A percentile compares a stretch with the other conserved stretches of the same genome.
These are phyloP conservation scores for Plutella xylostella DNA, from an alignment of 2,888 invertebrate species.

Conservation along the genomic window DNA sequence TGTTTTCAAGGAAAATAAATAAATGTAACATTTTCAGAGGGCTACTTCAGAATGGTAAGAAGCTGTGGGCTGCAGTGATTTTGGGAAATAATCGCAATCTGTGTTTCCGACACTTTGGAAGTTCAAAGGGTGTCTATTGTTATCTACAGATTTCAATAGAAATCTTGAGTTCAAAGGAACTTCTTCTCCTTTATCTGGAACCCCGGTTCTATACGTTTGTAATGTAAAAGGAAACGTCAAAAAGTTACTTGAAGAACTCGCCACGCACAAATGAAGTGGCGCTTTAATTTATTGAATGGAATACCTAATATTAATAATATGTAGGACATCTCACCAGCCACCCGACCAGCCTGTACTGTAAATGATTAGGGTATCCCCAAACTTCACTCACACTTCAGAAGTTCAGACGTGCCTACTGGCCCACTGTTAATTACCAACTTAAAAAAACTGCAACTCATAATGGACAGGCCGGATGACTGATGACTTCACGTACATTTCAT, in stretches of 20 bases:
- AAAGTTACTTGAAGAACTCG: too few species aligned
- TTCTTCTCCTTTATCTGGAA: slow-evolving; percentile 26
- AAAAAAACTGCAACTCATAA: slow-evolving; percentile 67
- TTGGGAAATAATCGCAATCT: slow-evolving; percentile 28
- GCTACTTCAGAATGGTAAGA: too few species aligned
- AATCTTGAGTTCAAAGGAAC: slow-evolving; percentile 32
- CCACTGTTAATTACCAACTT: slow-evolving; percentile 66
- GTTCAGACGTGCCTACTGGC: slow-evolving; percentile 47
- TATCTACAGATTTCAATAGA: slow-evolving; percentile 32
- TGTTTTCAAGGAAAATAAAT: too few species aligned
- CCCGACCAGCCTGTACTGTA: too few species aligned
- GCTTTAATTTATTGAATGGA: too few species aligned
- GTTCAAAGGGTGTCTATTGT: slow-evolving; percentile 37
- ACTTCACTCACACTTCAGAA: slow-evolving; percentile 57
- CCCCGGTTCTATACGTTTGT: too few species aligned
- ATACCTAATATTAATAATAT: too few species aligned
- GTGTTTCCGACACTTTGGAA: slow-evolving; percentile 27
- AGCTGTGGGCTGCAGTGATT: too few species aligned
- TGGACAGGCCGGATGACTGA: slow-evolving; percentile 60
- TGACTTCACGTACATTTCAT: slow-evolving; percentile 33
- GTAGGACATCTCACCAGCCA: too few species aligned
- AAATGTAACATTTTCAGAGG: too few species aligned
- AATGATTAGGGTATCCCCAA: slow-evolving; percentile 57
- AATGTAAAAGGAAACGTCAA: too few species aligned
- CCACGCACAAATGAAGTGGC: too few species aligned